Conservation (phyloP, 2,113 vertebrate genomes). For the Notarius lentiginosus region DNA sequence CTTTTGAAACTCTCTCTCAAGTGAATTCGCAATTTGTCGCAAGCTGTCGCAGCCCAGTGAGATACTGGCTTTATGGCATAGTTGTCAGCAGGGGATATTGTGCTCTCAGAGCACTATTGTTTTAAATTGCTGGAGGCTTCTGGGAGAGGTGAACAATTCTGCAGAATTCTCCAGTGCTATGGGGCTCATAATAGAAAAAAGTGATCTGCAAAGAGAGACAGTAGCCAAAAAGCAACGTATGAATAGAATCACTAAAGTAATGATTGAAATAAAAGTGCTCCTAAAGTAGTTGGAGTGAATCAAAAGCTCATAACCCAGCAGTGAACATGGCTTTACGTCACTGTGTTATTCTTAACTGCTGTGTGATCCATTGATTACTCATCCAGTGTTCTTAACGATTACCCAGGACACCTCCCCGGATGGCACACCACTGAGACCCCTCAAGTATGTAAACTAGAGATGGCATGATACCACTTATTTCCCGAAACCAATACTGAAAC, state of each 20-base stretch:
- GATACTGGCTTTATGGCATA: too few relatives aligned
- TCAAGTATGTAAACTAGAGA: not conserved
- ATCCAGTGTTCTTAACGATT: not conserved
- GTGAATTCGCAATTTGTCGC: too few relatives aligned
- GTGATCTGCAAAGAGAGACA: not conserved
- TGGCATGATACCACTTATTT: not conserved
- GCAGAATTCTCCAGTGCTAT: not conserved
- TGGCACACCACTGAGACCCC: not conserved
- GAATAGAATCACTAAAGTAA: not conserved
- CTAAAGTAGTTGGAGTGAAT: not conserved
- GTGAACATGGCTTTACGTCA: not conserved
- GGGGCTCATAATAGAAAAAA: not conserved
- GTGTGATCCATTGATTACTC: not conserved
- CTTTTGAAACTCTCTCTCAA: too few relatives aligned
- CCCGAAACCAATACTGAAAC: not conserved
- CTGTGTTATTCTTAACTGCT: not conserved
- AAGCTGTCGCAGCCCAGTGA: too few relatives aligned
- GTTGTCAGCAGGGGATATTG: too few relatives aligned
- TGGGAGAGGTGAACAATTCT: not conserved
- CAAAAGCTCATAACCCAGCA: not conserved
- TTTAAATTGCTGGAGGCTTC: not conserved
- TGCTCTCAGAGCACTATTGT: too few relatives aligned
- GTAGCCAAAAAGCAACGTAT: not conserved
- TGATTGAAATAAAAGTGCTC: not conserved
- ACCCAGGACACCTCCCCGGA: not conserved